phyloP scores from a whole-genome alignment of 2,888 invertebrate species.

The Thalpophila matura region DNA sequence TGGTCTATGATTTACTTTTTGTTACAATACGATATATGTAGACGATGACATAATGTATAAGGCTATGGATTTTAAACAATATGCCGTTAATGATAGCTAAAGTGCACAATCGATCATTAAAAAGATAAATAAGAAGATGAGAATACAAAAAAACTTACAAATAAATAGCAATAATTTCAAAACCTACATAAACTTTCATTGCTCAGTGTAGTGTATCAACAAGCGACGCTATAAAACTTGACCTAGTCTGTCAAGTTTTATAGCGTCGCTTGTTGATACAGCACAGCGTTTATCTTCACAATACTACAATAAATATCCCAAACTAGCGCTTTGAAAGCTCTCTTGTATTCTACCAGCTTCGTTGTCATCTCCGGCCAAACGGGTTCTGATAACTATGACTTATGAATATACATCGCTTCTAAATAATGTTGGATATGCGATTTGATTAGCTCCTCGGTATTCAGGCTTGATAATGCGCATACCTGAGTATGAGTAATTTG shows the following conservation, averaged over 20 bases:
- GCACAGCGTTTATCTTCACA: conserved; percentile 45
- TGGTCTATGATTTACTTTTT: too few relatives aligned
- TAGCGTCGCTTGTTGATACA: conserved; percentile 26
- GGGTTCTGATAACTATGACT: conserved; percentile 40
- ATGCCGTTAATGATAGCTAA: too few relatives aligned
- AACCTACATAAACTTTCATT: conserved; percentile 11
- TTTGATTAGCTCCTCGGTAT: conserved; percentile 23
- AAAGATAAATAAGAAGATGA: background rate
- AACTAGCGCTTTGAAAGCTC: conserved; percentile 45
- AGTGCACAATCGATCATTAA: too few relatives aligned
- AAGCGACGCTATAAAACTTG: too few relatives aligned
- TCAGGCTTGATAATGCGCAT: conserved; percentile 16
- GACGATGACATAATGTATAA: too few relatives aligned
- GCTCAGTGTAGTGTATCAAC: too few relatives aligned
- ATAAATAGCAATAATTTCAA: conserved; percentile 2
- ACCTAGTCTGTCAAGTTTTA: conserved; percentile 26
- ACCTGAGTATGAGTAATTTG: background rate
- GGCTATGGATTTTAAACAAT: too few relatives aligned
- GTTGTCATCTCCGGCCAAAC: conserved; percentile 43
- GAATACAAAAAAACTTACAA: background rate
- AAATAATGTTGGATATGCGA: conserved; percentile 2
- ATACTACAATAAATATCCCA: conserved; percentile 61
- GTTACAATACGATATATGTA: too few relatives aligned
- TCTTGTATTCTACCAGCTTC: conserved; percentile 39
- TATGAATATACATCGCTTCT: conserved; percentile 29